Evolutionary conservation across 2,888 invertebrate species (phyloP).

Genomic region (Eurytoma californica): DNA sequence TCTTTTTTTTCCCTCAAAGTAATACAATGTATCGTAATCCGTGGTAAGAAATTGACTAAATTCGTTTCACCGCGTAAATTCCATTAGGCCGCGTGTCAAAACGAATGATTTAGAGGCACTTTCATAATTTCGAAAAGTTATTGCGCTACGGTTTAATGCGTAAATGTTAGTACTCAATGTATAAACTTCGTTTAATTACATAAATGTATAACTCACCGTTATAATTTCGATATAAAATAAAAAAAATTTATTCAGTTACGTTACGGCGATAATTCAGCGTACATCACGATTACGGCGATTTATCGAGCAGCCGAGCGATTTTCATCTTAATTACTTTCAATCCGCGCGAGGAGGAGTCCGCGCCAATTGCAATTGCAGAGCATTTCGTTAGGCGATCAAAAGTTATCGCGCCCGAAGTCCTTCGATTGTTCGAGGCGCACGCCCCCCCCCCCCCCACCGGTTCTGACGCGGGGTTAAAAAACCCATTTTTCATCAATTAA

Average conservation of each 20-base stretch:
- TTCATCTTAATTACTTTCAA: not conserved
- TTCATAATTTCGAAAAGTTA: not conserved
- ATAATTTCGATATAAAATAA: not conserved
- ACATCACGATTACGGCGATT: conserved; percentile 3
- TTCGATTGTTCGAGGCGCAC: conserved; percentile 1
- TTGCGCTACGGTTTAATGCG: not conserved
- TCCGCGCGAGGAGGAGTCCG: not conserved
- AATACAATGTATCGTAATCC: not conserved
- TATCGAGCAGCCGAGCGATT: not conserved
- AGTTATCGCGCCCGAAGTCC: conserved; percentile 25
- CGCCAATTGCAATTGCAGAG: not conserved
- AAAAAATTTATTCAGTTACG: not conserved
- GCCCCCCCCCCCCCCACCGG: too few species aligned
- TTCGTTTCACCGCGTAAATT: not conserved
- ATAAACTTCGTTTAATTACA: not conserved
- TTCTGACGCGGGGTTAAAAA: conserved; percentile 32
- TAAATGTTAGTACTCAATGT: not conserved
- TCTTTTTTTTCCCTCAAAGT: too few species aligned
- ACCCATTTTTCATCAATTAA: conserved; percentile 47
- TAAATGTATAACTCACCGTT: not conserved
- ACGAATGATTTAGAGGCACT: too few species aligned
- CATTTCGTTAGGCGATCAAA: conserved; percentile 29
- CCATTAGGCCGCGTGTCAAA: too few species aligned
- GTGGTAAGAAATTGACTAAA: not conserved
- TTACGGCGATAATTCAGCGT: conserved; percentile 11